Evolutionary conservation across 1,140 invertebrate genomes (phyloP).

Genomic region (Euura lappo): DNA sequence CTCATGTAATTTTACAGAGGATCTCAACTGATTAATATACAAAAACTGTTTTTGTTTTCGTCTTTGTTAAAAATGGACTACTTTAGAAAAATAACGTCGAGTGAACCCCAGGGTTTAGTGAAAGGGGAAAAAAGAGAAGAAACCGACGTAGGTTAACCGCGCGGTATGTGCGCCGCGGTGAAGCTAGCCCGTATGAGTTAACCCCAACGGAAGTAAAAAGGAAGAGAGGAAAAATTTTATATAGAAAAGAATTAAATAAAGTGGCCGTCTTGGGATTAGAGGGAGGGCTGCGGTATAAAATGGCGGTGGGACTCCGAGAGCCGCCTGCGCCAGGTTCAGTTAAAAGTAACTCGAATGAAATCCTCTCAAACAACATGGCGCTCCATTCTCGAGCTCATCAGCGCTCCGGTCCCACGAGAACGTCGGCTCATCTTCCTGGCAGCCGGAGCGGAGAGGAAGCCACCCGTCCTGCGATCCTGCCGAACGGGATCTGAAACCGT

Average conservation of each 20-base stretch:
- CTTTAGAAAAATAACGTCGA: too few relatives aligned
- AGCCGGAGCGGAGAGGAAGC: too few relatives aligned
- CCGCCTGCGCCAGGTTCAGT: neutral
- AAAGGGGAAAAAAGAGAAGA: too few relatives aligned
- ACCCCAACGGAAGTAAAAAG: neutral
- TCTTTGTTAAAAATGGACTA: too few relatives aligned
- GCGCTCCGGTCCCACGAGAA: neutral
- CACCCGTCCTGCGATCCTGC: too few relatives aligned
- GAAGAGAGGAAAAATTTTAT: neutral
- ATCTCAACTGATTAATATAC: too few relatives aligned
- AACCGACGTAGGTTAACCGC: too few relatives aligned
- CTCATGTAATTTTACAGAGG: too few relatives aligned
- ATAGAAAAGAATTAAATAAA: slow-evolving; percentile 6
- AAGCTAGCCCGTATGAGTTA: neutral
- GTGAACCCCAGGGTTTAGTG: too few relatives aligned
- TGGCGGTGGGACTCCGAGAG: neutral
- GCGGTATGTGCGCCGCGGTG: neutral
- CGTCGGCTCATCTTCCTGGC: neutral
- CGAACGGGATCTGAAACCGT: neutral
- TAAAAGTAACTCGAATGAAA: slow-evolving; percentile 4
- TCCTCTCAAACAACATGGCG: slow-evolving; percentile 2
- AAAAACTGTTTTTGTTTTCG: too few relatives aligned
- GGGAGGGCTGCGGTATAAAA: neutral
- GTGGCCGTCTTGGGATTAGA: neutral
- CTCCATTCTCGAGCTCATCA: neutral